Evolutionary conservation across 1,140 invertebrate genomes (phyloP).

Genomic region (Philaenus spumarius): DNA sequence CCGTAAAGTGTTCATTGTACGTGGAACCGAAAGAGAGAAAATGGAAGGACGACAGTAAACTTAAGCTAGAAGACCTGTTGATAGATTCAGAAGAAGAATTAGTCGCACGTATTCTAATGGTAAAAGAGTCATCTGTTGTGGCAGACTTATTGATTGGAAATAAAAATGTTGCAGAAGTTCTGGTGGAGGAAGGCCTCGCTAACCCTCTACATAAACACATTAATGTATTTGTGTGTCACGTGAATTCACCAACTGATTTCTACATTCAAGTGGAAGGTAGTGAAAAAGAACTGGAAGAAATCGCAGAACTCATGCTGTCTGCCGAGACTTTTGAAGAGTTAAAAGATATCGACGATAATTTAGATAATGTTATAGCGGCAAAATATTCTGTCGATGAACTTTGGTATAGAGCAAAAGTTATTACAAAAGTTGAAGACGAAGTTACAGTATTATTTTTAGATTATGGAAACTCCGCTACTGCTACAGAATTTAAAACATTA

Average conservation of each 20-base stretch:
- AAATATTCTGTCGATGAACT: constrained; percentile 53
- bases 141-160: constrained; percentile 16
- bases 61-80: constrained; percentile 47
- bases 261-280: constrained; percentile 14
- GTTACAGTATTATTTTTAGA: constrained; percentile 62
- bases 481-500: constrained; percentile 49
- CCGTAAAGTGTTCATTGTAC: constrained; percentile 55
- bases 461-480: constrained; percentile 61
- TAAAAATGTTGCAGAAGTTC: constrained; percentile 15
- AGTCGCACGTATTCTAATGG: constrained; percentile 36
- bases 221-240: constrained; percentile 30
- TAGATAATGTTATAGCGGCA: constrained; percentile 50
- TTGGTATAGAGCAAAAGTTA: constrained; percentile 59
- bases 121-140: constrained; percentile 21
- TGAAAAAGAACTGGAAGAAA: constrained; percentile 13
- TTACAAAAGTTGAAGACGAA: constrained; percentile 32
- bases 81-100: constrained; percentile 39
- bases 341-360: background rate
- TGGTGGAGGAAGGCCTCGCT: constrained; percentile 18
- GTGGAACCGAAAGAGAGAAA: constrained; percentile 55
- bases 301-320: background rate
- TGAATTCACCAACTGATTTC: constrained; percentile 16
- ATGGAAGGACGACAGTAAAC: constrained; percentile 54
- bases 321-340: background rate
- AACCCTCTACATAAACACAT: constrained; percentile 3